Evolutionary conservation across 2,797 vertebrate genomes (phyloP), one percentile per base, ranked within the genome.

Genomic region (Molossus alvarezi): DNA sequence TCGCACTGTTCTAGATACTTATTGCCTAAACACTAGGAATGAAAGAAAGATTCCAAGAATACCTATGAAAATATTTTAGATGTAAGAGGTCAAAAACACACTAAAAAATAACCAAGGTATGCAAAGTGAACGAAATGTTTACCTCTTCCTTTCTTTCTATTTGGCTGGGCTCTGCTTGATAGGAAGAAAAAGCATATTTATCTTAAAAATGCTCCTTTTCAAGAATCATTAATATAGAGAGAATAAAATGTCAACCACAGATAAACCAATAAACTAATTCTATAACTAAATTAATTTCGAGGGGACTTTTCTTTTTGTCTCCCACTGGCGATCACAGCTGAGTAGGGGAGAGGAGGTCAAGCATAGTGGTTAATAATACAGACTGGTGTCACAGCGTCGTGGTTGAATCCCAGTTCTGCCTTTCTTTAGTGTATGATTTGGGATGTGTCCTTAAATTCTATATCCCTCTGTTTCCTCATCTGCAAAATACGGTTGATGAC

Each of bases 51-150:
- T 90, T 94, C 86, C 81, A 77, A 95, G 85, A 95, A 96, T 95
- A 86, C 45, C 48, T 80, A 29, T 41, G 75, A 92, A 95, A 90
- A 95, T 96, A 93, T 90, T 96, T 94, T 88, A 92, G 48, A 95
- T 82, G 55, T 83, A 93, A 95, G 29, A 97, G 20, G 53, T 86
- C 65, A 94, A 93, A 95, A 93, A 89, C 86, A 91, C 87, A 93
- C 60, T 89, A 41, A 95, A 86, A 55, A 90, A 86, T 83, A 93
- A 97, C 58, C 14, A 73, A 80, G 79, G 37, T 77, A 37, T 45
- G 75, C 25, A 62, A 6, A 23, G 21, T 27, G 23, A 95, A 41
- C 48, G 60, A 27, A 79, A 64, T 55, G 71, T 92, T 96, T 90
- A 65, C 75, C 64, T 94, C 73, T 79, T 84, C 23, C 27, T 81